Conservation (phyloP, 2,113 vertebrate species). For the Amblyopsis rosae region DNA sequence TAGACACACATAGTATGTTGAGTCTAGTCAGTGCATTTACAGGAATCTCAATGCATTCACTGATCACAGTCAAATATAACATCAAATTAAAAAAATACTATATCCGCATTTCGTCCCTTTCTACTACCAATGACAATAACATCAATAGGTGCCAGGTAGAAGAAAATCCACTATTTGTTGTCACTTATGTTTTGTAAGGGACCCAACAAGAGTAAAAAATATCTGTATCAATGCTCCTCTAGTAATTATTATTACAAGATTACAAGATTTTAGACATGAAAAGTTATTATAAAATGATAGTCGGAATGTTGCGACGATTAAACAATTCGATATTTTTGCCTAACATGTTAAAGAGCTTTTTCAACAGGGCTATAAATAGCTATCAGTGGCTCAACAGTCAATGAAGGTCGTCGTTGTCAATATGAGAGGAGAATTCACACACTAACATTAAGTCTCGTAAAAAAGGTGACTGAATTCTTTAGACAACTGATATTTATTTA, state of each 20-base stretch:
- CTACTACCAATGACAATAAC: slow-evolving; percentile 27
- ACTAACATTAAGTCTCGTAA: slow-evolving; percentile 1
- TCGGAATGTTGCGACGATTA: background rate
- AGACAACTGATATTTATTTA: slow-evolving; percentile 7
- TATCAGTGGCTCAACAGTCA: background rate
- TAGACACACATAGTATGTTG: background rate
- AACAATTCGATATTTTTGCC: background rate
- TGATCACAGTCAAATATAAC: slow-evolving; percentile 28
- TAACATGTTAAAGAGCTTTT: slow-evolving; percentile 10
- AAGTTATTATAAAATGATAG: background rate
- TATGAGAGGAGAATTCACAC: slow-evolving; percentile 1
- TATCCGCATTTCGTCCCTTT: slow-evolving; percentile 27
- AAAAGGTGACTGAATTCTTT: slow-evolving; percentile 26
- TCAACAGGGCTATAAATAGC: background rate
- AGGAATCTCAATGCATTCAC: background rate
- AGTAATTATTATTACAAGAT: background rate
- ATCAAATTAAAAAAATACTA: background rate
- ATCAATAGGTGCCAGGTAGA: background rate
- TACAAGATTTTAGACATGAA: background rate
- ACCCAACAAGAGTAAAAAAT: background rate
- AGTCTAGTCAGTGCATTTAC: background rate
- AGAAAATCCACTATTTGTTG: background rate
- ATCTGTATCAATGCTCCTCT: background rate
- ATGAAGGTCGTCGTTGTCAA: too few relatives aligned
- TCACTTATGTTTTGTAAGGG: background rate